Base-by-base conservation (phyloP, 1,140 invertebrate genomes). In the Triops longicaudatus region DNA sequence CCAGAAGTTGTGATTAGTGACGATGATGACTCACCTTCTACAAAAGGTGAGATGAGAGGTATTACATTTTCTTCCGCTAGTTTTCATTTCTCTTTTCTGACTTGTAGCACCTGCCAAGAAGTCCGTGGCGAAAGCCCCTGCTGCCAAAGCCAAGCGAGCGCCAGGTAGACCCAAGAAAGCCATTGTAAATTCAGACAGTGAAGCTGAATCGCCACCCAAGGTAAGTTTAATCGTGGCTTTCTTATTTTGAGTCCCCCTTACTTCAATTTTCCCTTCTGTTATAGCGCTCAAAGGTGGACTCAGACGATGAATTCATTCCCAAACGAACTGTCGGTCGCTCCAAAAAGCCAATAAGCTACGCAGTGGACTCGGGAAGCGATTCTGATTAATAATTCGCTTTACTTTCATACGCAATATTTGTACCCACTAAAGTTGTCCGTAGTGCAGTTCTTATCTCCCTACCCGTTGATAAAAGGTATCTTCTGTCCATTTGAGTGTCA, bases 281-380 rank as follows among this genome's bases (percentile, higher is more conserved):
- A 1, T 22, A 63, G 50, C 50, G 50, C 50, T 63, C 50, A 5
- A 63, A 63, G 17, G 50, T 76, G 71, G 78, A 31, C 80, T 76
- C 77, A 74, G 79, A 72, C 44, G 78, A 82, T 6, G 80, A 80
- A 6, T 79, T 79, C 6, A 76, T 78, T 26, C 78, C 78, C 0
- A 80, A 78, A 14, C 81, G 81, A 76, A 82, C 82, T 41, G 31
- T 73, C 14, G 79, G 27, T 77, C 82, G 83, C 26, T 77, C 76
- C 71, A 80, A 83, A 12, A 84, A 84, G 78, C 81, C 81, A 17
- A 50, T 84, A 26, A 83, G 81, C 3, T 84, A 84, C 26, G 80
- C 80, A 31, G 9, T 83, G 7, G 80, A 82, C 28, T 84, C 82
- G 37, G 79, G 14, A n/a, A 63, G 50, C 2, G 50, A 63, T 3